Evolutionary conservation across 1,140 invertebrate genomes (phyloP).

Genomic region (Tenebrio molitor): DNA sequence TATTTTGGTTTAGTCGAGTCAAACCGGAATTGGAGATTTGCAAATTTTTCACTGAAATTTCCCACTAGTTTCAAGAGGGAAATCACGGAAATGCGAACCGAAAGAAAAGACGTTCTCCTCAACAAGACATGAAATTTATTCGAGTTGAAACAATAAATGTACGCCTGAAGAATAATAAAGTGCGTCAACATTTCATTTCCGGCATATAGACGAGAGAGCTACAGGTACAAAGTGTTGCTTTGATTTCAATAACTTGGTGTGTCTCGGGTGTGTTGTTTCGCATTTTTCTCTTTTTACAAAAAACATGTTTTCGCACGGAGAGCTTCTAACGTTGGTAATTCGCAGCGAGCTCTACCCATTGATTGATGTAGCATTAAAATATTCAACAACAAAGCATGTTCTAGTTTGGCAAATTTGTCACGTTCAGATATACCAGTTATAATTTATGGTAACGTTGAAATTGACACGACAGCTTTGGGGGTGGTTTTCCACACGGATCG

Average conservation of each 20-base stretch:
- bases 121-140: background rate
- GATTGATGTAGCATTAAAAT: slow-evolving; percentile 7
- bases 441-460: slow-evolving; percentile 28
- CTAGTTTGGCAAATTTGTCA: slow-evolving; percentile 30
- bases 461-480: slow-evolving; percentile 11
- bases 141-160: background rate
- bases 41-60: too few relatives aligned
- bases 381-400: slow-evolving; percentile 24
- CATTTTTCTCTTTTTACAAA: background rate
- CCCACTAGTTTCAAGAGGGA: too few relatives aligned
- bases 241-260: background rate
- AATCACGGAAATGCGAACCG: background rate
- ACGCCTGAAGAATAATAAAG: background rate
- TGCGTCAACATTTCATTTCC: background rate
- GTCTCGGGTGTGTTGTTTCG: background rate
- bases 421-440: slow-evolving; percentile 23
- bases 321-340: background rate
- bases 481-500: background rate
- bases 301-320: too few relatives aligned
- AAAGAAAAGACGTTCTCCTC: background rate
- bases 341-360: background rate
- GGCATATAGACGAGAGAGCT: background rate
- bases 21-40: too few relatives aligned
- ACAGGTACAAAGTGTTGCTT: background rate
- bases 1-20: too few relatives aligned